phyloP scores from a whole-genome alignment of 2,113 vertebrate genomes.

The Chaetops frenatus region DNA sequence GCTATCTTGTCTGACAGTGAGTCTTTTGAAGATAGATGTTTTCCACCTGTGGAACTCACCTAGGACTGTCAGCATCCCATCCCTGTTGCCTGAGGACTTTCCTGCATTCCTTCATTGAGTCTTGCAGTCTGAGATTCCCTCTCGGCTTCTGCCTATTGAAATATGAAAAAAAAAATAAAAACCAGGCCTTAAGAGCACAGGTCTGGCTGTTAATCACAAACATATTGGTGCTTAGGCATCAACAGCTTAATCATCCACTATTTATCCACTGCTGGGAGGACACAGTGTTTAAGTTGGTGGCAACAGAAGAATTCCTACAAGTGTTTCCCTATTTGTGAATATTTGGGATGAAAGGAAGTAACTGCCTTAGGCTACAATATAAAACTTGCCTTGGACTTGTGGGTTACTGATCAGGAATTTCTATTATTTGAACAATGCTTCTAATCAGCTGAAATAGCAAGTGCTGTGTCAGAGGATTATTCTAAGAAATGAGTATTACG shows the following conservation, averaged over 20 bases:
- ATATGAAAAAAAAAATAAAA: conserved; percentile 5
- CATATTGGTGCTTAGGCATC: background rate
- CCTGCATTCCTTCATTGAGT: background rate
- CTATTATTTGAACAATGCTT: conserved; percentile 8
- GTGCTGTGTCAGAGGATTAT: conserved; percentile 49
- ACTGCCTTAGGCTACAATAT: background rate
- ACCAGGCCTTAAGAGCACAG: background rate
- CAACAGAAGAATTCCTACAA: conserved; percentile 35
- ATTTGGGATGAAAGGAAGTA: background rate
- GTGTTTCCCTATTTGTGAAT: conserved; percentile 9
- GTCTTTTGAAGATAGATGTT: conserved; percentile 45
- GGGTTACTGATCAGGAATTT: conserved; percentile 13
- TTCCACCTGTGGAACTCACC: conserved; percentile 37
- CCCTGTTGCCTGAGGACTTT: conserved; percentile 28
- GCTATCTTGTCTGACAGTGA: conserved; percentile 41
- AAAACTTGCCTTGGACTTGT: background rate
- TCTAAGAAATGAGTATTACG: conserved; percentile 3
- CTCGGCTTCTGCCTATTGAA: background rate
- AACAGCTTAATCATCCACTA: conserved; percentile 16
- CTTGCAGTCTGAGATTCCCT: background rate
- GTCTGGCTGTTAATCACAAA: conserved; percentile 24
- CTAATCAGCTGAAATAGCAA: conserved; percentile 41
- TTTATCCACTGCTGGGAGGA: background rate
- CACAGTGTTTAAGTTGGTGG: background rate
- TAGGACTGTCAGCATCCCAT: conserved; percentile 13